Evolutionary conservation across 2,113 vertebrate genomes (phyloP), one percentile per base, ranked within the genome.

Genomic region (Rana temporaria): DNA sequence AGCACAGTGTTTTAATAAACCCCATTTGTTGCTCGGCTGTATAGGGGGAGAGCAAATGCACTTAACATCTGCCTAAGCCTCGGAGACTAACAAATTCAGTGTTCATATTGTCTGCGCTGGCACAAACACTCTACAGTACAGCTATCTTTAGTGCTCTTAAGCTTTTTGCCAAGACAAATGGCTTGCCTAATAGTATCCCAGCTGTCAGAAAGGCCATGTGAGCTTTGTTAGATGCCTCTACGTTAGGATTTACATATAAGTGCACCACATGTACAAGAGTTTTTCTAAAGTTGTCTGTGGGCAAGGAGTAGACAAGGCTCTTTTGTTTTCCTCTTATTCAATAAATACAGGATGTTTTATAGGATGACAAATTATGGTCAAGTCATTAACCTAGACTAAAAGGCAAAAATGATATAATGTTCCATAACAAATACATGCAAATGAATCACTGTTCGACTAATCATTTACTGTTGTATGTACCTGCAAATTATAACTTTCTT

Each of bases 41-140:
- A 79, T 79, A 59, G 53, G 78, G 42, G 66, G 26, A 79, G 66
- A 79, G 78, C 65, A 79, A 79, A 79, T 79, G 65, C 78, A 79
- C 78, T 57, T 70, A 79, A 69, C 78, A 79, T 69, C 78, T 79
- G 78, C 66, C 78, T 69, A 79, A 79, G 78, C 78, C 65, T 79
- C 38, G 78, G 78, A 79, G 78, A 69, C 78, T 56, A 79, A 68
- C 77, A 79, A 79, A 79, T 79, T 68, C 62, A 79, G 48, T 55
- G 42, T 68, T 59, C 64, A 16, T 79, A 67, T 67, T 79, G 66
- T 79, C 55, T 79, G 78, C 42, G 32, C 55, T 79, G 65, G 78
- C 65, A 79, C 78, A 79, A 69, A 79, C 26, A 59, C 20, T 60
- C 64, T 67, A 79, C 78, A 69, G 78, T 68, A 70, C 65, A 60